phyloP scores from a whole-genome alignment of 2,797 vertebrate genomes.

The Poecilia gillii region DNA sequence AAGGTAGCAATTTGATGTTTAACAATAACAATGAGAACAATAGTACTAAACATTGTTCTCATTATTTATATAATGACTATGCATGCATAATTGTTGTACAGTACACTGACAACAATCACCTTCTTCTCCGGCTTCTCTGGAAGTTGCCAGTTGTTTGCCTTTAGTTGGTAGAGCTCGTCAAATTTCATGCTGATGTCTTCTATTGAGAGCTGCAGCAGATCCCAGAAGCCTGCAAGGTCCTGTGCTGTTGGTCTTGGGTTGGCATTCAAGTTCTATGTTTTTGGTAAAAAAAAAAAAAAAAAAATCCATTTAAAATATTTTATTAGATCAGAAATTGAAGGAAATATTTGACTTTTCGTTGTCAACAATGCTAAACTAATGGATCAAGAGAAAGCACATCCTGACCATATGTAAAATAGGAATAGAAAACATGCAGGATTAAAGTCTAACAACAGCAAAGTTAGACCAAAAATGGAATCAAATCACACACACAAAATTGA shows the following conservation, averaged over 20 bases:
- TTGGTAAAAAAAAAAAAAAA: background rate
- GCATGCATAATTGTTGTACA: background rate
- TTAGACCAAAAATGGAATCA: background rate
- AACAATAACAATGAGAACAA: background rate
- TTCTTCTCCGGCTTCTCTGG: slow-evolving; percentile 88
- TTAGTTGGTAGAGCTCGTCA: slow-evolving; percentile 97
- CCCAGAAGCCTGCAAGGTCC: slow-evolving; percentile 99
- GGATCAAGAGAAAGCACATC: slow-evolving; percentile 9
- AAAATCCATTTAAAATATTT: background rate
- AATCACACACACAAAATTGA: background rate
- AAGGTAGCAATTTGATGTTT: background rate
- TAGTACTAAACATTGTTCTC: no score
- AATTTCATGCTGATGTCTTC: slow-evolving; percentile 99
- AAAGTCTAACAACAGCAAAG: background rate
- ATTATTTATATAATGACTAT: no score
- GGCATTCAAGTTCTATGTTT: slow-evolving; percentile 86
- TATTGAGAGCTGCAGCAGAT: slow-evolving; percentile 97
- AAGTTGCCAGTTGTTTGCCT: slow-evolving; percentile 94
- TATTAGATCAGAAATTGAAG: background rate
- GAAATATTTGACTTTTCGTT: background rate
- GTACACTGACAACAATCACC: slow-evolving; percentile 71
- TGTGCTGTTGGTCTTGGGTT: slow-evolving; percentile 96
- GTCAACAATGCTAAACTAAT: slow-evolving; percentile 5
- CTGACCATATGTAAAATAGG: background rate
- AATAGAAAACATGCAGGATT: background rate